phyloP scores from a whole-genome alignment of 2,113 vertebrate genomes.

The Chlorodrepanis virens region DNA sequence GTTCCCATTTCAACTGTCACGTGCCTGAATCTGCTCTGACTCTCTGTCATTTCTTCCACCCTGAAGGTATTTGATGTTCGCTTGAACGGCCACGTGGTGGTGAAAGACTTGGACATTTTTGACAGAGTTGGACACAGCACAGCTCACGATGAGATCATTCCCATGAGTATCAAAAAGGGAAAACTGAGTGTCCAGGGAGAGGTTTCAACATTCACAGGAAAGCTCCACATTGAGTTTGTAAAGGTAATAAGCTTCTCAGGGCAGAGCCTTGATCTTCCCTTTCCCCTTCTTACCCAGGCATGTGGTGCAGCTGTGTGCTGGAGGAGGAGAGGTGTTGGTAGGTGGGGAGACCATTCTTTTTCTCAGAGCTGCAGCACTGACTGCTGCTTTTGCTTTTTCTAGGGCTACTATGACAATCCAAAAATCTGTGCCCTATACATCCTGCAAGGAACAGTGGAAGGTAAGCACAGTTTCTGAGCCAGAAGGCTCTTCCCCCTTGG shows the following conservation, averaged over 20 bases:
- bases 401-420: slow-evolving; percentile 99
- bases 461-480: slow-evolving; percentile 73
- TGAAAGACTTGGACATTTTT: slow-evolving; percentile 98
- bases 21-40: not conserved
- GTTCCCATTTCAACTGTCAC: not conserved
- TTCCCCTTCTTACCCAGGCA: not conserved
- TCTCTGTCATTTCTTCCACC: slow-evolving; percentile 9
- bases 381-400: slow-evolving; percentile 24
- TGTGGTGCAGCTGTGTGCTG: not conserved
- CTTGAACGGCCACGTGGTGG: slow-evolving; percentile 92
- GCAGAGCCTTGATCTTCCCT: not conserved
- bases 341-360: not conserved
- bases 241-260: slow-evolving; percentile 79
- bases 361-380: not conserved
- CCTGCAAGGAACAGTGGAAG: slow-evolving; percentile 92
- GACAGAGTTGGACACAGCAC: slow-evolving; percentile 97
- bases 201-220: slow-evolving; percentile 96
- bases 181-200: slow-evolving; percentile 94
- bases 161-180: slow-evolving; percentile 90
- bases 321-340: not conserved
- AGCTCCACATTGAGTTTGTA: slow-evolving; percentile 94
- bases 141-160: slow-evolving; percentile 93
- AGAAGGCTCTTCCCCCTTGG: slow-evolving; percentile 18
- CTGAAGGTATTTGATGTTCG: slow-evolving; percentile 95
- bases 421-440: slow-evolving; percentile 97